phyloP scores from a whole-genome alignment of 2,113 vertebrate species.

The Hippoglossus stenolepis region DNA sequence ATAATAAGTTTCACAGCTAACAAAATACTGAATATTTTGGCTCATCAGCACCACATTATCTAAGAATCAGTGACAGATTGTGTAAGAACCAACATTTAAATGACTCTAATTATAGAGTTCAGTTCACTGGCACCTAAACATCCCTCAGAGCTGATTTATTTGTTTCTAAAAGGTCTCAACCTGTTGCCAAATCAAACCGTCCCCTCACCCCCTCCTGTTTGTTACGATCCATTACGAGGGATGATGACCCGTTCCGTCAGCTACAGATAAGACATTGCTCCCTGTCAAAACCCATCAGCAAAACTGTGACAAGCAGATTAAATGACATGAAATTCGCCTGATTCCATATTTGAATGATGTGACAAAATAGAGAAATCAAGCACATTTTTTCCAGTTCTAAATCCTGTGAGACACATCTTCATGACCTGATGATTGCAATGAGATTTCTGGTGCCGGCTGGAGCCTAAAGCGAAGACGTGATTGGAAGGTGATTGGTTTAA shows the following conservation, averaged over 20 bases:
- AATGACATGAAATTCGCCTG: conserved; percentile 36
- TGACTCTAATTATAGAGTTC: not conserved
- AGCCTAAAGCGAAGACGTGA: conserved; percentile 56
- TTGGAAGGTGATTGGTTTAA: conserved; percentile 72
- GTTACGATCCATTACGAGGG: conserved; percentile 49
- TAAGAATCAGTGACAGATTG: too few species aligned
- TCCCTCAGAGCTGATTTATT: conserved; percentile 1
- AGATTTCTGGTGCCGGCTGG: conserved; percentile 36
- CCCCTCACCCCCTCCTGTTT: conserved; percentile 31
- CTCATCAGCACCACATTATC: too few species aligned
- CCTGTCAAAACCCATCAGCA: conserved; percentile 50
- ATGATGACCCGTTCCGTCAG: conserved; percentile 55
- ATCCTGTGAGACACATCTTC: conserved; percentile 54
- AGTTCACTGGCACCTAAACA: conserved; percentile 15
- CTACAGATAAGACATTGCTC: conserved; percentile 39
- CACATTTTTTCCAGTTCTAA: conserved; percentile 53
- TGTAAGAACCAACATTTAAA: conserved; percentile 12
- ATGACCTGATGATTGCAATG: conserved; percentile 58
- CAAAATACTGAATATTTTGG: too few species aligned
- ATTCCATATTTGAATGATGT: conserved; percentile 49
- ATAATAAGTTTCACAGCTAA: too few species aligned
- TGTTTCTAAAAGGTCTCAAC: conserved; percentile 35
- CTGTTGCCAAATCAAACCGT: conserved; percentile 34
- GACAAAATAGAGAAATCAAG: conserved; percentile 55
- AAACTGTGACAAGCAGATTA: conserved; percentile 58